These are phyloP conservation scores for Hydroisotoma schaefferi DNA, from an alignment of 2,888 invertebrate genomes.

Conservation along the genomic window DNA sequence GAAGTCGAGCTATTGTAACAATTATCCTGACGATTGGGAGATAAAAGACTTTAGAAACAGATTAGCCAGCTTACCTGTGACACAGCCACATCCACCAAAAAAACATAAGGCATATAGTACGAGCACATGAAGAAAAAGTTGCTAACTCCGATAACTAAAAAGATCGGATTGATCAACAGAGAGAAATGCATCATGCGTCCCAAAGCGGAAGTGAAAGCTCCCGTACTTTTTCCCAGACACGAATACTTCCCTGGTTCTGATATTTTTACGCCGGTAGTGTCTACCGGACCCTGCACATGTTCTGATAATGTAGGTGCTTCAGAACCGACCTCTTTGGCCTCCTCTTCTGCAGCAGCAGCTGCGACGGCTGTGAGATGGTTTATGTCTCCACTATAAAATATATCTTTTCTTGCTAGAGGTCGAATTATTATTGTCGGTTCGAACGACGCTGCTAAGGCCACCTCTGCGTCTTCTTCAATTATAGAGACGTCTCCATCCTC, in stretches of 20 bases:
- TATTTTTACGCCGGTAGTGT: no score
- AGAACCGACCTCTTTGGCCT: no score
- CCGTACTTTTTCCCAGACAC: slow-evolving; percentile 6
- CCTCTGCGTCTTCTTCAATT: slow-evolving; percentile 45
- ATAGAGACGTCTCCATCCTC: no score
- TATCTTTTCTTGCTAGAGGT: slow-evolving; percentile 84
- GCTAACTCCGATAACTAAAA: slow-evolving; percentile 78
- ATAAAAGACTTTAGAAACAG: background rate
- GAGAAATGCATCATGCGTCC: slow-evolving; percentile 74
- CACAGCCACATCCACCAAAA: no score
- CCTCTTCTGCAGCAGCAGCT: no score
- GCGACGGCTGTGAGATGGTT: no score
- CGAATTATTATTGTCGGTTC: slow-evolving; percentile 76
- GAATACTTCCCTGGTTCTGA: slow-evolving; percentile 66
- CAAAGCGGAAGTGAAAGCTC: slow-evolving; percentile 22
- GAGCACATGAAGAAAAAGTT: slow-evolving; percentile 93
- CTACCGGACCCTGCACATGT: no score
- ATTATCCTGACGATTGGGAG: background rate
- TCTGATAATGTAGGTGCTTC: no score
- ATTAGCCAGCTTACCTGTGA: no score
- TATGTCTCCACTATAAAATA: slow-evolving; percentile 86
- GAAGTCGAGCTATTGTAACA: background rate
- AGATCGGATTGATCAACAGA: slow-evolving; percentile 79
- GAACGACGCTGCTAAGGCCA: slow-evolving; percentile 14
- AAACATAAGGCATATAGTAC: no score